phyloP scores from a whole-genome alignment of 92 coral and sea anemone species.

The Scolanthus callimorphus region DNA sequence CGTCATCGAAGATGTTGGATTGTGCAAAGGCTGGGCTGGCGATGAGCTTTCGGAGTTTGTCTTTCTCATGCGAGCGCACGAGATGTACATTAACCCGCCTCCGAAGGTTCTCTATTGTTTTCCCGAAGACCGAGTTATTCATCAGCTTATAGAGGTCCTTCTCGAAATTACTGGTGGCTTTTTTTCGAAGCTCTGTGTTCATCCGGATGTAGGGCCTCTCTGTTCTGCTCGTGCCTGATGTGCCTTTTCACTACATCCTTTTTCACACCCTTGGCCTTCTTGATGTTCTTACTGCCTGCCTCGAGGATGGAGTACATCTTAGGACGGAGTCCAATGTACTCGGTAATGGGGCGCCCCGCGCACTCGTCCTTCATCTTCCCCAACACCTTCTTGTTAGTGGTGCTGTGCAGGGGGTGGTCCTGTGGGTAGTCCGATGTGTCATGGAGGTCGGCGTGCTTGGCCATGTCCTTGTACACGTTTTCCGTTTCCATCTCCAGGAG shows the following conservation, averaged over 20 bases:
- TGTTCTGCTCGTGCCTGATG: too few species aligned
- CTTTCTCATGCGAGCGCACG: background rate
- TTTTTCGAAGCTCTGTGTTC: too few species aligned
- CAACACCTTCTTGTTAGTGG: background rate
- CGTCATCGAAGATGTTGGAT: background rate
- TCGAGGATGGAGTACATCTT: background rate
- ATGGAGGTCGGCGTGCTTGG: background rate
- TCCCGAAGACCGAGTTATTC: background rate
- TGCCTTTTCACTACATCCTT: too few species aligned
- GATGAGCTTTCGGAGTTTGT: background rate
- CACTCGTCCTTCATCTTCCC: background rate
- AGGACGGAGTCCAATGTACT: background rate
- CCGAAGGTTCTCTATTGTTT: background rate
- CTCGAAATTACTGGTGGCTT: background rate
- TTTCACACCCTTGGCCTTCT: background rate
- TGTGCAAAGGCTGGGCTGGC: background rate
- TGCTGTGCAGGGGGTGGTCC: background rate
- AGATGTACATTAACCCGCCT: background rate
- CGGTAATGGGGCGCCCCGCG: background rate
- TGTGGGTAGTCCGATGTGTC: background rate
- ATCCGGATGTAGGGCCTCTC: too few species aligned
- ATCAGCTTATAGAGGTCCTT: background rate
- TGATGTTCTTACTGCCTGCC: background rate
- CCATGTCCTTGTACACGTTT: background rate
- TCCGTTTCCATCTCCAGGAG: background rate